These are phyloP conservation scores for Bombus sibiricus DNA, from an alignment of 1,140 invertebrate genomes.

Conservation along the genomic window DNA sequence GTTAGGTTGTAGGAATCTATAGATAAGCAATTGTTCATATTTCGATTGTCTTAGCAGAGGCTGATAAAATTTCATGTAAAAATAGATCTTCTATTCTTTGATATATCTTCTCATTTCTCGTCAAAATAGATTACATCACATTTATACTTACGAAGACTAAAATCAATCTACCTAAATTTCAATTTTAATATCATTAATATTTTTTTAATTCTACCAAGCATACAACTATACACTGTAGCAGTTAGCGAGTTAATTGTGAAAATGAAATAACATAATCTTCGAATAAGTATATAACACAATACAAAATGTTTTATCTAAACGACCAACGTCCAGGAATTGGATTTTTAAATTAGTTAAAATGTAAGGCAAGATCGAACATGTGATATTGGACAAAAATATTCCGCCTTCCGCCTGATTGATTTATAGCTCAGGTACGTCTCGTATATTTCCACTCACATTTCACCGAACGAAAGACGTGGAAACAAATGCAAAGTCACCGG, in stretches of 20 bases:
- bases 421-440: background rate
- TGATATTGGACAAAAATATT: background rate
- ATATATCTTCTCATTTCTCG: background rate
- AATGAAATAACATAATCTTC: background rate
- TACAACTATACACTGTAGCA: background rate
- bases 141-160: background rate
- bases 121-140: background rate
- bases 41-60: background rate
- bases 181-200: no score
- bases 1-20: background rate
- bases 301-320: background rate
- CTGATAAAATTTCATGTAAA: background rate
- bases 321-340: background rate
- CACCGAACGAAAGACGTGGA: conserved; percentile 8
- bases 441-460: background rate
- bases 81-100: background rate
- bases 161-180: background rate
- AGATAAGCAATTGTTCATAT: background rate
- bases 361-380: background rate
- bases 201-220: no score
- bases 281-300: background rate
- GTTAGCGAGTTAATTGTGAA: background rate
- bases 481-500: background rate
- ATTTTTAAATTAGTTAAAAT: background rate
- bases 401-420: background rate